Evolutionary conservation across 2,797 vertebrate species (phyloP).

Genomic region (Poecilia picta): DNA sequence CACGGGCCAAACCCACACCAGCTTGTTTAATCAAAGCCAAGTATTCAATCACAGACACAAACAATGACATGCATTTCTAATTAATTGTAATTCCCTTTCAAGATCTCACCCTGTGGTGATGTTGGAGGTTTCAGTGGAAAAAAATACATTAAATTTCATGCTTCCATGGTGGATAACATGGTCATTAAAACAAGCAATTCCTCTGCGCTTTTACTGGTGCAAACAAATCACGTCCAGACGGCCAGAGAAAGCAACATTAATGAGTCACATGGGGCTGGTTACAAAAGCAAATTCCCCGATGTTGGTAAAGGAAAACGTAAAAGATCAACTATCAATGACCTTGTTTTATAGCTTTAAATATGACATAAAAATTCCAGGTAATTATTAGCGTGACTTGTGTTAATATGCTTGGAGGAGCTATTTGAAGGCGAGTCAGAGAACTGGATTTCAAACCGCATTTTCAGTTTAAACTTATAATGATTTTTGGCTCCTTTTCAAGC

Average conservation of each 20-base stretch:
- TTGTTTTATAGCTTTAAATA: background rate
- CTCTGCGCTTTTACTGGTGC: constrained; percentile 60
- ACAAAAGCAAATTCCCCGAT: constrained; percentile 22
- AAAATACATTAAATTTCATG: constrained; percentile 73
- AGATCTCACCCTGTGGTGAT: constrained; percentile 56
- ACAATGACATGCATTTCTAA: constrained; percentile 48
- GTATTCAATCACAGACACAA: constrained; percentile 34
- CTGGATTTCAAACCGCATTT: constrained; percentile 7
- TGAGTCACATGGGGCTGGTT: constrained; percentile 44
- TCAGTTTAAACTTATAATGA: constrained; percentile 8
- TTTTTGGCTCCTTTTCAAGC: constrained; percentile 30
- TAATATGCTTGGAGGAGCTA: background rate
- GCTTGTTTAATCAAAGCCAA: constrained; percentile 46
- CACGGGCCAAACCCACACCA: constrained; percentile 38
- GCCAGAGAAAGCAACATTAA: constrained; percentile 54
- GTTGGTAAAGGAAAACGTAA: constrained; percentile 5
- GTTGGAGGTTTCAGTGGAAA: constrained; percentile 65
- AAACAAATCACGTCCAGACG: constrained; percentile 72
- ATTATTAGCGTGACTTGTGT: background rate
- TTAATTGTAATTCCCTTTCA: constrained; percentile 54
- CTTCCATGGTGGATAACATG: constrained; percentile 66
- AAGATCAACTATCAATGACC: constrained; percentile 14
- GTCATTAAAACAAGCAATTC: constrained; percentile 71
- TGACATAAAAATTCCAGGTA: constrained; percentile 9
- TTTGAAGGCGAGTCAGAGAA: background rate